phyloP scores from a whole-genome alignment of 2,797 vertebrate species.

The Naso thynnoides region DNA sequence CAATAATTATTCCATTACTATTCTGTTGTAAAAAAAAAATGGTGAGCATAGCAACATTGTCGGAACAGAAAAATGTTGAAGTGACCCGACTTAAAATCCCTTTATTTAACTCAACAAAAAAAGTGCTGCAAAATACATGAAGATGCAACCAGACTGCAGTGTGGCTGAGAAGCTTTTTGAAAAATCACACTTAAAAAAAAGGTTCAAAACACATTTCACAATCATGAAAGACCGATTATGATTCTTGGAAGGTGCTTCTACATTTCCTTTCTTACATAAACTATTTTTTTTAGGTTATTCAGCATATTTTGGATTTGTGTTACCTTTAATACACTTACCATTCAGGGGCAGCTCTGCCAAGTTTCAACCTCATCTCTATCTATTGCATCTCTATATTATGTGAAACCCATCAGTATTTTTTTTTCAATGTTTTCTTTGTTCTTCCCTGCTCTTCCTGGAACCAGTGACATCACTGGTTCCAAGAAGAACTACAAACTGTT shows the following conservation, averaged over 20 bases:
- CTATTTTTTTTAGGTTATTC: background rate
- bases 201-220: background rate
- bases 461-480: too few relatives aligned
- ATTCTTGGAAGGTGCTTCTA: background rate
- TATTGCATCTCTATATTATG: too few relatives aligned
- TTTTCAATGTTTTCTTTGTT: too few relatives aligned
- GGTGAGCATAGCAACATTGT: background rate
- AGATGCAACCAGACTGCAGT: slow-evolving; percentile 6
- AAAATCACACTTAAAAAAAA: slow-evolving; percentile 1
- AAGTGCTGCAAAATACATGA: slow-evolving; percentile 3
- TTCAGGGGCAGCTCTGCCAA: too few relatives aligned
- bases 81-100: slow-evolving; percentile 9
- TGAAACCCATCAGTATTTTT: too few relatives aligned
- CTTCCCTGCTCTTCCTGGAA: too few relatives aligned
- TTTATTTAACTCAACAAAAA: slow-evolving; percentile 3
- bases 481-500: too few relatives aligned
- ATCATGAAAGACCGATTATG: slow-evolving; percentile 1
- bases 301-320: background rate
- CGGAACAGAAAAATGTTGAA: slow-evolving; percentile 3
- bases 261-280: background rate
- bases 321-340: background rate
- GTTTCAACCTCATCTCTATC: too few relatives aligned
- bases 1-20: slow-evolving; percentile 32
- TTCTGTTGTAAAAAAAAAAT: slow-evolving; percentile 24
- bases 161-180: background rate